Percentiles rank a stretch among this genome's conserved stretches.
phyloP scores from a whole-genome alignment of 1,140 invertebrate species.

The Panagrolaimus sp. region DNA sequence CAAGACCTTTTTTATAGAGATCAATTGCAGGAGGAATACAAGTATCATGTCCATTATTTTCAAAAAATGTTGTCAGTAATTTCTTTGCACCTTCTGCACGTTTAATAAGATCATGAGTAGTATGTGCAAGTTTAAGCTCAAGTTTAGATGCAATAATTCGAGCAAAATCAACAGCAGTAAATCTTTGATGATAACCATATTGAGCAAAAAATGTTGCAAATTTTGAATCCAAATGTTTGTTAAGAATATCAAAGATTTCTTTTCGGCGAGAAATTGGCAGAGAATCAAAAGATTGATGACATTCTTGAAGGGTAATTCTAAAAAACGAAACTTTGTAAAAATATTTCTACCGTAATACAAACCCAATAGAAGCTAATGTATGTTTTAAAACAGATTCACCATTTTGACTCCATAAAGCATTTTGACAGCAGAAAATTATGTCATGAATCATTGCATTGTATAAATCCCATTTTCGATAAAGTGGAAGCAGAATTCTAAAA shows the following conservation, averaged over 20 bases:
- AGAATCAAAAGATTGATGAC: slow-evolving; percentile 28
- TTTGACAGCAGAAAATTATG: slow-evolving; percentile 28
- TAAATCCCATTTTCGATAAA: slow-evolving; percentile 31
- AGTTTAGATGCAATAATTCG: slow-evolving; percentile 23
- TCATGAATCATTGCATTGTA: slow-evolving; percentile 36
- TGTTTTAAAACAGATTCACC: slow-evolving; percentile 30
- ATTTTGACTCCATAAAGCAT: slow-evolving; percentile 31
- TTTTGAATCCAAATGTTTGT: slow-evolving; percentile 21
- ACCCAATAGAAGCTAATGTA: slow-evolving; percentile 20
- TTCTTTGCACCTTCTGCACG: background rate
- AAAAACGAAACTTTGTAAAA: too few species aligned
- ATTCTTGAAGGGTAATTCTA: slow-evolving; percentile 35
- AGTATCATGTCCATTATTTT: background rate
- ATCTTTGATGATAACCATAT: slow-evolving; percentile 24
- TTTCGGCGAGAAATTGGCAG: slow-evolving; percentile 26
- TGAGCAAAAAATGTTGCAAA: slow-evolving; percentile 33
- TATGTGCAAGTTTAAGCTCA: background rate
- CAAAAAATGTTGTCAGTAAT: background rate
- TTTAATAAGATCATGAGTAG: background rate
- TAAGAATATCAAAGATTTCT: slow-evolving; percentile 29
- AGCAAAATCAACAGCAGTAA: slow-evolving; percentile 33
- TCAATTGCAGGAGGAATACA: background rate
- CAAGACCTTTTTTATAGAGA: background rate
- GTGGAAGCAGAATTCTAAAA: slow-evolving; percentile 31
- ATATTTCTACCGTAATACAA: too few species aligned